Percentiles rank a stretch among this genome's conserved stretches.
These are phyloP conservation scores for Hycleus cichorii DNA, from an alignment of 1,140 invertebrate genomes.

Conservation along the genomic window DNA sequence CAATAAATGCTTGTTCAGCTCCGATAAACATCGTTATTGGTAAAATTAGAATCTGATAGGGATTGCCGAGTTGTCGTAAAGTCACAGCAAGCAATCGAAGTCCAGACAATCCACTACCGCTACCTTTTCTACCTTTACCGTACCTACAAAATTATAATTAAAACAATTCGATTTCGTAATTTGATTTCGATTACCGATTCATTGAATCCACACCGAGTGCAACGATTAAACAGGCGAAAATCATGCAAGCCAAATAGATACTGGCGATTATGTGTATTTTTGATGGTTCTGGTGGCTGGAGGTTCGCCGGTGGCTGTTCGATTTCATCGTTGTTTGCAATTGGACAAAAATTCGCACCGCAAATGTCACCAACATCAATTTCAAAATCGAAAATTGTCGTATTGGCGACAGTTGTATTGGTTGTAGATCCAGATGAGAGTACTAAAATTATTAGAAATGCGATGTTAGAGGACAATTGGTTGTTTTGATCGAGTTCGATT, in stretches of 20 bases:
- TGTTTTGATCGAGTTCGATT: too few species aligned
- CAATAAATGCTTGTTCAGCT: slow-evolving; percentile 86
- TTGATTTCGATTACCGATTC: slow-evolving; percentile 51
- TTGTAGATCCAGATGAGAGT: too few species aligned
- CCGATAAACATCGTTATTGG: slow-evolving; percentile 93
- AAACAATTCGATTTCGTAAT: not conserved
- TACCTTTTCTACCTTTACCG: slow-evolving; percentile 41
- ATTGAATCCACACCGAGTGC: slow-evolving; percentile 74
- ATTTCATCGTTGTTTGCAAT: slow-evolving; percentile 28
- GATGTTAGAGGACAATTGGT: too few species aligned
- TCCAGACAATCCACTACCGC: slow-evolving; percentile 45
- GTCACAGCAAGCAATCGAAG: slow-evolving; percentile 69
- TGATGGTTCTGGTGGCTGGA: slow-evolving; percentile 57
- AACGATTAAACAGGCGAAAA: slow-evolving; percentile 67
- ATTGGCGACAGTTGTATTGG: not conserved
- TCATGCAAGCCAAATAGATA: slow-evolving; percentile 75
- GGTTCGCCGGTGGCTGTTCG: slow-evolving; percentile 52
- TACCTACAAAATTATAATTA: slow-evolving; percentile 43
- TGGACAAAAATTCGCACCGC: slow-evolving; percentile 71
- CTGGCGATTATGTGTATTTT: slow-evolving; percentile 73
- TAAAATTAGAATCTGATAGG: slow-evolving; percentile 75
- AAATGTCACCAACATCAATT: slow-evolving; percentile 42
- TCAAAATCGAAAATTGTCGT: not conserved
- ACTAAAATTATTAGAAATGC: not conserved
- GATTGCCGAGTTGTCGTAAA: slow-evolving; percentile 64